Evolutionary conservation across 1,140 invertebrate genomes (phyloP).

Genomic region (Drosophila lacertosa): DNA sequence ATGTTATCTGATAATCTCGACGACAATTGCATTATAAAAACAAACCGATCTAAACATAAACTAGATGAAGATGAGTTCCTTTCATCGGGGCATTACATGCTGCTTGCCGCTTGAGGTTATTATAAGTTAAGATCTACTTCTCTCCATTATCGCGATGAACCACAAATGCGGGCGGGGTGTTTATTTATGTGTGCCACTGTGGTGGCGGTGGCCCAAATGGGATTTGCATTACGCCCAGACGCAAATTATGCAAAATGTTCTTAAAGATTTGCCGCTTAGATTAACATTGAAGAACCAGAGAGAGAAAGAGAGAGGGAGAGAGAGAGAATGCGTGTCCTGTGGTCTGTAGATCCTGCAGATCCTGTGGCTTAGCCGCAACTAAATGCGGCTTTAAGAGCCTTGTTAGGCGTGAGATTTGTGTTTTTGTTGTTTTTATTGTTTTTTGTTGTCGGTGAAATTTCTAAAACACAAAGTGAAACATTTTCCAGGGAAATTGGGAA

Average conservation of each 20-base stretch:
- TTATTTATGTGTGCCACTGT: conserved; percentile 19
- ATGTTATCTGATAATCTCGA: not conserved
- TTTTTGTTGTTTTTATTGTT: no score
- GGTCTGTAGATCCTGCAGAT: conserved; percentile 21
- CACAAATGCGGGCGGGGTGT: conserved; percentile 12
- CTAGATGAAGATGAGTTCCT: not conserved
- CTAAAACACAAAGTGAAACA: conserved; percentile 45
- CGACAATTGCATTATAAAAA: conserved; percentile 7
- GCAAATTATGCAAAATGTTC: conserved; percentile 77
- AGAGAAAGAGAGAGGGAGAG: not conserved
- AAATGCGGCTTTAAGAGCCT: conserved; percentile 75
- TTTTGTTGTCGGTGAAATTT: conserved; percentile 63
- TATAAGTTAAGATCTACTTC: conserved; percentile 15
- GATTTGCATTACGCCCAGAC: conserved; percentile 60
- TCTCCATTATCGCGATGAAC: not conserved
- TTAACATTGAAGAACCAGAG: conserved; percentile 26
- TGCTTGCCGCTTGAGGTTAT: conserved; percentile 1
- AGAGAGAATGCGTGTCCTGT: not conserved
- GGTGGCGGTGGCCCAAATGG: conserved; percentile 40
- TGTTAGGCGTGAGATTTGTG: conserved; percentile 78
- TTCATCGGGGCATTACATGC: conserved; percentile 9
- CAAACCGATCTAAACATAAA: not conserved
- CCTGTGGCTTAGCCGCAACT: conserved; percentile 63
- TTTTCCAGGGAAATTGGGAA: conserved; percentile 55
- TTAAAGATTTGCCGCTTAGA: conserved; percentile 71